Evolutionary conservation across 2,113 vertebrate genomes (phyloP), one percentile per base, ranked within the genome.

Genomic region (Amphiprion percula): DNA sequence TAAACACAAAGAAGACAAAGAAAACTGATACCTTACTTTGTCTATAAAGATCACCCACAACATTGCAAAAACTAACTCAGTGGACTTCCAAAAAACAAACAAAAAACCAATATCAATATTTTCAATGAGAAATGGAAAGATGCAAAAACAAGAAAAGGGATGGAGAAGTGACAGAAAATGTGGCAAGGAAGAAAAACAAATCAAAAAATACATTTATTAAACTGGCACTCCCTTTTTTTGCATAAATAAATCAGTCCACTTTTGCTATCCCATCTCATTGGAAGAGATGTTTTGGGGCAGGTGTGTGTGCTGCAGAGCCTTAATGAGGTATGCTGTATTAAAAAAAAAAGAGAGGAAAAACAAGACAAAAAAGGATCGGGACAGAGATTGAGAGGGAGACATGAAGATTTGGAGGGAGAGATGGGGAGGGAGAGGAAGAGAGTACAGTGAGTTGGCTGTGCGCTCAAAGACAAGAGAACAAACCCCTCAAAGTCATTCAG

Each of bases 401-500:
- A 5, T 50, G 76, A 39, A 76, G 84, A 84, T 71, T 73, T 67
- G 68, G 84, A 68, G 24, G 17, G 30, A 30, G 30, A 30, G 30
- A 30, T 4, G 30, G 30, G 46, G 76, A 54, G 60, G 68, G 63
- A 41, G 73, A 65, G 69, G 73, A 70, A 63, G 79, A 73, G 84
- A 74, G 71, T 77, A 79, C 80, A 87, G 84, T 61, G 79, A 83
- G 82, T 84, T 73, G 80, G 80, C 89, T 88, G 75, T 41, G 79
- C 74, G 75, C 90, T 93, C 90, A 91, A 90, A 93, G 90, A 92
- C 92, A 83, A 88, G 84, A 91, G 90, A 92, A 91, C 89, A 93
- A 91, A 84, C 90, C 83, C 77, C 90, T 92, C 90, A 90, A 92
- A 91, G 92, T 92, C 91, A 91, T 82, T 54, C 89, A 21, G 88